Percentiles rank a stretch among this genome's conserved stretches.
phyloP scores from a whole-genome alignment of 2,888 invertebrate species.

The Pediacus dermestoides region DNA sequence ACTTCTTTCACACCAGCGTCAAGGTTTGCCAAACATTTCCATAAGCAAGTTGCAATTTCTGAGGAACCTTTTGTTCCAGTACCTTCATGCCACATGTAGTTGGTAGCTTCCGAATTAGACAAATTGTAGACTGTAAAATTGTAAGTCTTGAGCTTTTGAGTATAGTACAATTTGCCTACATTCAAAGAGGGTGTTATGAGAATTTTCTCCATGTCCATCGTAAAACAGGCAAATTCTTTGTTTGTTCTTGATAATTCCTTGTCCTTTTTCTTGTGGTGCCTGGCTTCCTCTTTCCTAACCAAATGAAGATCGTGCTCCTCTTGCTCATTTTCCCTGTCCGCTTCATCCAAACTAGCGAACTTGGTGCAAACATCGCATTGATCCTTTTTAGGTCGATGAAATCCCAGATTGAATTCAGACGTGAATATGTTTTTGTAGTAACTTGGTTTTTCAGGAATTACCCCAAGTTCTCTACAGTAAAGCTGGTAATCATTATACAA shows the following conservation, averaged over 20 bases:
- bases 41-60: conserved; percentile 16
- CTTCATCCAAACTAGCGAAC: conserved; percentile 9
- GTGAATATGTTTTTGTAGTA: conserved; percentile 15
- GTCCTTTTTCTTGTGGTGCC: too few species aligned
- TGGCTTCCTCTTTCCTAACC: conserved; percentile 11
- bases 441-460: conserved; percentile 11
- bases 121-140: conserved; percentile 19
- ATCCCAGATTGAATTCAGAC: conserved; percentile 13
- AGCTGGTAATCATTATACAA: conserved; percentile 11
- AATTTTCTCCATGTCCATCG: conserved; percentile 13
- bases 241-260: conserved; percentile 5
- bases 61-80: conserved; percentile 20
- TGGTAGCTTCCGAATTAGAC: conserved; percentile 14
- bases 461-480: conserved; percentile 9
- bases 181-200: conserved; percentile 9
- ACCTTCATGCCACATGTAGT: conserved; percentile 24
- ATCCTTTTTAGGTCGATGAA: conserved; percentile 15
- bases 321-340: background rate
- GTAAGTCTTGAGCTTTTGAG: conserved; percentile 20
- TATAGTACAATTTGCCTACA: conserved; percentile 34
- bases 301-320: conserved; percentile 6
- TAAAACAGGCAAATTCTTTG: conserved; percentile 1
- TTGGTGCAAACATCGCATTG: conserved; percentile 8
- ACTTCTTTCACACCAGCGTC: conserved; percentile 12
- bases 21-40: conserved; percentile 8